Evolutionary conservation across 2,797 vertebrate genomes (phyloP), one percentile per base, ranked within the genome.

Genomic region (Simalia tracyae): DNA sequence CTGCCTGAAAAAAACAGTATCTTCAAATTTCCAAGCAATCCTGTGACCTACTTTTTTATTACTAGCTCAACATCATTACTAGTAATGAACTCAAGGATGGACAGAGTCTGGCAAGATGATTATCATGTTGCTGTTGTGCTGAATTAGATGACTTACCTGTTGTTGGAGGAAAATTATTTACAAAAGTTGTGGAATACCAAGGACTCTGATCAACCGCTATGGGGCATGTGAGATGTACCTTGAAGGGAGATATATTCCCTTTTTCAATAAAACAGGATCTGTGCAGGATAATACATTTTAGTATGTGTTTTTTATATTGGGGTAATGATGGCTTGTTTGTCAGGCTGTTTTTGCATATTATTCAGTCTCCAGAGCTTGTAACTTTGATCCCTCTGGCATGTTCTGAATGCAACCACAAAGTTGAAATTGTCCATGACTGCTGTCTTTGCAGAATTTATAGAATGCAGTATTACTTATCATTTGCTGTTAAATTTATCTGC

Each of bases 251-350:
- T 90, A 26, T 86, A 87, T 57, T 89, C 76, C 14, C 76, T 5
- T 63, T 87, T 57, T 90, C 66, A 87, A 90, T 92, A 87, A 92
- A 92, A 90, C 92, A 92, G 92, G 92, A 92, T 92, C 85, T 92
- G 92, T 90, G 92, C 92, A 92, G 89, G 92, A 84, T 42, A 90
- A 92, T 90, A 81, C 31, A 90, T 90, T 81, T 26, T 10, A 57
- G 0, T 57, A 57, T 90, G 64, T 72, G 85, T 91, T 15, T 92
- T 92, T 92, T 85, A 85, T 89, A 81, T 66, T 50, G 66, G 28
- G 61, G 5, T 56, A 84, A 17, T 12, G 57, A 28, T n/a, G 50
- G 19, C 22, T 56, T 66, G 9, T 89, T 57, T 24, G 63, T 88
- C 91, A 84, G 59, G 5, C 57, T 63, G 6, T 54, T 4, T 50